Evolutionary conservation across 2,888 invertebrate species (phyloP).

Genomic region (Alitta virens): DNA sequence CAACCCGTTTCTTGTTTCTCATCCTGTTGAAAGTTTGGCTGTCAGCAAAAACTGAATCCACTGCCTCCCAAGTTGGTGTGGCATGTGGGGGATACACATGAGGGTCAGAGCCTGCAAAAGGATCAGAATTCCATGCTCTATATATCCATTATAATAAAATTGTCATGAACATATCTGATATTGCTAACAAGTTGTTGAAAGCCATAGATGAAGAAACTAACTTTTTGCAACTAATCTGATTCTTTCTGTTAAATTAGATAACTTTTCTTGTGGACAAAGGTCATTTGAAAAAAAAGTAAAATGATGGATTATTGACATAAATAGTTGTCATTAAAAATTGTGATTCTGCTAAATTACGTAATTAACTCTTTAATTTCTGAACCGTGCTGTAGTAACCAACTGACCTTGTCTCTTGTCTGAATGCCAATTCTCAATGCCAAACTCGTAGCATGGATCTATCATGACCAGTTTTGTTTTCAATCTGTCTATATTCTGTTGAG

Average conservation of each 20-base stretch:
- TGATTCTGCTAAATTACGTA: not conserved
- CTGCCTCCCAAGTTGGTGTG: constrained; percentile 7
- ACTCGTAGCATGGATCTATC: constrained; percentile 15
- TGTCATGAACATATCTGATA: no score
- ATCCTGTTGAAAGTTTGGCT: not conserved
- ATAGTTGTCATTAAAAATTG: not conserved
- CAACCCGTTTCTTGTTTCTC: no score
- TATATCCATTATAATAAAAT: no score
- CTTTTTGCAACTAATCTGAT: no score
- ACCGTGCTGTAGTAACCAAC: not conserved
- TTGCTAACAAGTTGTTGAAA: no score
- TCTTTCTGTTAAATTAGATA: no score
- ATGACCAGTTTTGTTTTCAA: constrained; percentile 6
- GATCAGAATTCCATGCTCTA: no score
- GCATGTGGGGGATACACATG: constrained; percentile 1
- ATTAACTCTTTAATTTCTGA: not conserved
- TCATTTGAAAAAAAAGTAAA: no score
- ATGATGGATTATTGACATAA: not conserved
- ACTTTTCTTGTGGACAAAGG: no score
- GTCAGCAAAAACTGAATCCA: not conserved
- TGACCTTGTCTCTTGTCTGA: constrained; percentile 5
- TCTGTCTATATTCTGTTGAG: constrained; percentile 11
- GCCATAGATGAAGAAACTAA: no score
- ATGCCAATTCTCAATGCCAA: constrained; percentile 14
- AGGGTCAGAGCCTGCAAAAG: no score